Conservation (phyloP, 2,888 invertebrate species). For the Eristalinus sepulchralis region DNA sequence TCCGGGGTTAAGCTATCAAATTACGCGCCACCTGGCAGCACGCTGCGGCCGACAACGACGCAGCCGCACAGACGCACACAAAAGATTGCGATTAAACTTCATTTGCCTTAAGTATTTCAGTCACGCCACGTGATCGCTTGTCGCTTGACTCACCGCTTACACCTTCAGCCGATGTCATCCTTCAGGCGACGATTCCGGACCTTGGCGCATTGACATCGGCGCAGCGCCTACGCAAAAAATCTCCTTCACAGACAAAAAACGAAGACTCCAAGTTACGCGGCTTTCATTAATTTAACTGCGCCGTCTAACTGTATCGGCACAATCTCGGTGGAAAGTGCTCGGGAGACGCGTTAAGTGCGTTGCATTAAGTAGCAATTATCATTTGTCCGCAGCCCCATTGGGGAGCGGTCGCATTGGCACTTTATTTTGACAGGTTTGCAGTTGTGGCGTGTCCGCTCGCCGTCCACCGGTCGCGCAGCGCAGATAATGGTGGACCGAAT, state of each 20-base stretch:
- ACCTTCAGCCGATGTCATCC: neutral
- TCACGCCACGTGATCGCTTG: constrained; percentile 20
- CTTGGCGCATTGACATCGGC: neutral
- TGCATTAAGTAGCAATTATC: neutral
- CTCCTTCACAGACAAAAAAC: neutral
- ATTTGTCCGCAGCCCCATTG: neutral
- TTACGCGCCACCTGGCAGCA: constrained; percentile 15
- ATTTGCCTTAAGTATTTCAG: constrained; percentile 38
- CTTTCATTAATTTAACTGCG: neutral
- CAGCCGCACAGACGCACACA: neutral
- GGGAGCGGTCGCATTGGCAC: neutral
- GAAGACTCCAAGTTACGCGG: neutral
- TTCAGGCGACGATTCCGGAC: neutral
- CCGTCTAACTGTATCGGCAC: neutral
- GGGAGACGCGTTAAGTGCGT: neutral
- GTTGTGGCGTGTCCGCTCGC: neutral
- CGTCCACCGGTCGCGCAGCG: neutral
- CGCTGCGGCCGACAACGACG: neutral
- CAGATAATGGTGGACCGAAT: neutral
- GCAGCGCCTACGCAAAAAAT: neutral
- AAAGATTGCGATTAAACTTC: constrained; percentile 16
- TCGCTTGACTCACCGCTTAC: neutral
- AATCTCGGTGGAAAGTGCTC: neutral
- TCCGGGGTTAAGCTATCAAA: constrained; percentile 34
- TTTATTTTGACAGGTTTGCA: neutral